A percentile compares a stretch with the other conserved stretches of the same genome.
Evolutionary conservation across 2,113 vertebrate genomes (phyloP).

Genomic region (Prinia subflava): DNA sequence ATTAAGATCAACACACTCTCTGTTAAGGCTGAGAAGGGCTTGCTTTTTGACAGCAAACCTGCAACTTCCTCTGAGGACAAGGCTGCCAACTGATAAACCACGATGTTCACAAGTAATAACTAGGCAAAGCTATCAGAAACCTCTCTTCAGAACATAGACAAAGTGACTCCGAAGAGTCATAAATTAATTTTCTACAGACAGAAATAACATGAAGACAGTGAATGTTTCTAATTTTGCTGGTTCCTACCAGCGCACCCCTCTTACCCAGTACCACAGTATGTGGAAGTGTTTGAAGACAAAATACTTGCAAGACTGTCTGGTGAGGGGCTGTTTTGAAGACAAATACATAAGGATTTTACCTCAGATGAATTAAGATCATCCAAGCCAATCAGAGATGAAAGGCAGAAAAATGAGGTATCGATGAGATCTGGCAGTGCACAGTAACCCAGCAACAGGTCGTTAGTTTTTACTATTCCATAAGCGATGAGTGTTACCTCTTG

Average conservation of each 20-base stretch:
- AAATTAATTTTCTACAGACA: neutral
- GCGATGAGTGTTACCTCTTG: neutral
- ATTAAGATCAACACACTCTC: neutral
- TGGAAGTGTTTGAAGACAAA: neutral
- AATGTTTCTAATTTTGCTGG: neutral
- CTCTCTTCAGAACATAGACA: neutral
- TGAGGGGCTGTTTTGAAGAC: neutral
- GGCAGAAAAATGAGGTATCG: neutral
- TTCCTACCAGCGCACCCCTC: neutral
- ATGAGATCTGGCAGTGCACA: neutral
- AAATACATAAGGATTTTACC: neutral
- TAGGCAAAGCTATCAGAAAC: neutral
- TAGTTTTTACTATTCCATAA: neutral
- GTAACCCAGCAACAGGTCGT: neutral
- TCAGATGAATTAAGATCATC: neutral
- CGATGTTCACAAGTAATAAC: neutral
- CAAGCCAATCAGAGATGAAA: neutral
- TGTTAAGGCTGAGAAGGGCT: neutral
- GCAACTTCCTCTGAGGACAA: neutral
- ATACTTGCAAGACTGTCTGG: neutral
- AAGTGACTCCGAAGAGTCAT: neutral
- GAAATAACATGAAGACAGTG: neutral
- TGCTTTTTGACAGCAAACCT: neutral
- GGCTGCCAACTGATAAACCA: neutral
- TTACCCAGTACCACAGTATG: neutral